Evolutionary conservation across 2,888 invertebrate species (phyloP), one percentile per base, ranked within the genome.

Genomic region (Anoplius nigerrimus): DNA sequence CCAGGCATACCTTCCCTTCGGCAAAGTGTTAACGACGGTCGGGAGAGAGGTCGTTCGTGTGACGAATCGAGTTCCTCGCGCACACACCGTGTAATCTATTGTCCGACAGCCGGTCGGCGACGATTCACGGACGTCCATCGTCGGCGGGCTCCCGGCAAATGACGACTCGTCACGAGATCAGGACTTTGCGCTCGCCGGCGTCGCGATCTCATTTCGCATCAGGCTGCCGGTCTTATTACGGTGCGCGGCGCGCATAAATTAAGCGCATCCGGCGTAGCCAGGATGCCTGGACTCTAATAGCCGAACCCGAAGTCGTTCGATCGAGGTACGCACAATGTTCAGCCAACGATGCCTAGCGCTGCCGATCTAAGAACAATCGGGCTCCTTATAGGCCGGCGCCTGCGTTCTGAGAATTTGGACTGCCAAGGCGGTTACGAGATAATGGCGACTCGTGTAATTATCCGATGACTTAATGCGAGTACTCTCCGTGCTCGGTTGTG

Each of bases 251-350:
- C 53, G 24, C 53, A 53, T 53, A 53, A 53, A 53, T 53, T 53
- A 53, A 53, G 53, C 20, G 21, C 53, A 22, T 22, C 24, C 53
- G 53, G 53, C 53, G 53, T 53, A 53, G 24, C 53, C 5, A 22
- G 21, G 24, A 4, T 21, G 53, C 53, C 20, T n/a, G 21, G 24
- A 2, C 16, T 34, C 48, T 48, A 48, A 48, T 48, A 48, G 18
- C 20, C 48, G 20, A 48, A 15, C 48, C 18, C 8, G 5, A 11
- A 13, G 11, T 34, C 11, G 5, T 48, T 48, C 18, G 16, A 16
- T n/a, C n/a, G n/a, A n/a, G 20, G 16, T 48, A 16, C n/a, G n/a
- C n/a, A n/a, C 18, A 48, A 48, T 11, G 48, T 20, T 13, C 48
- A 20, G 20, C n/a, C 48, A 6, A n/a, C 2, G 48, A 48, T 48